Conservation (phyloP, 2,113 vertebrate genomes). For the Prietella phreatophila region DNA sequence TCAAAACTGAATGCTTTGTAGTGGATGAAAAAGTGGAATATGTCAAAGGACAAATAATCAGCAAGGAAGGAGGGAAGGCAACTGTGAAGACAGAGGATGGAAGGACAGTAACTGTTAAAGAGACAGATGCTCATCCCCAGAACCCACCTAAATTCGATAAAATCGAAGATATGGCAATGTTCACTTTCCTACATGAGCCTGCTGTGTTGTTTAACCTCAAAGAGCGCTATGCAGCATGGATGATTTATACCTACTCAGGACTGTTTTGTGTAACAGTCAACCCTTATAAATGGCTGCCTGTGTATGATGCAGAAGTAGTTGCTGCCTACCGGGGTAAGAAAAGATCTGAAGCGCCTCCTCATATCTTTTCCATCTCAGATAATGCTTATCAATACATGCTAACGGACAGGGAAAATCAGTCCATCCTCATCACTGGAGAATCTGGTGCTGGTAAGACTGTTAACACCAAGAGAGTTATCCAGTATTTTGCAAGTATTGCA, state of each 20-base stretch:
- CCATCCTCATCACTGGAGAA: slow-evolving; percentile 74
- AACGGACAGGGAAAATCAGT: slow-evolving; percentile 60
- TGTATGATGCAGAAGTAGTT: slow-evolving; percentile 74
- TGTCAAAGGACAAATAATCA: slow-evolving; percentile 69
- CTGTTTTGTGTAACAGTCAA: slow-evolving; percentile 76
- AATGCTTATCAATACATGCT: slow-evolving; percentile 81
- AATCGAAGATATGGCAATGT: slow-evolving; percentile 84
- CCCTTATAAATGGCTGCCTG: slow-evolving; percentile 77
- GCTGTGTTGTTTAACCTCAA: slow-evolving; percentile 82
- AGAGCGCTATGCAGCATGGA: slow-evolving; percentile 80
- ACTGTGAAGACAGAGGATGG: slow-evolving; percentile 70
- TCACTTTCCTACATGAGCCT: slow-evolving; percentile 80
- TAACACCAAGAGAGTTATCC: slow-evolving; percentile 85
- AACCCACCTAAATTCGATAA: slow-evolving; percentile 82
- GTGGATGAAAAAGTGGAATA: slow-evolving; percentile 71
- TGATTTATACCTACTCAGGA: slow-evolving; percentile 78
- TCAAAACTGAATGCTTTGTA: slow-evolving; percentile 73
- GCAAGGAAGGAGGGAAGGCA: slow-evolving; percentile 70
- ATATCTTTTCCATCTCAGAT: slow-evolving; percentile 79
- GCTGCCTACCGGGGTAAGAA: slow-evolving; percentile 76
- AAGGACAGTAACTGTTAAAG: slow-evolving; percentile 72
- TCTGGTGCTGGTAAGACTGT: slow-evolving; percentile 84
- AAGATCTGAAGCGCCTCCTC: slow-evolving; percentile 72
- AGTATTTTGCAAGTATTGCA: slow-evolving; percentile 83
- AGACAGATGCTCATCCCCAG: slow-evolving; percentile 72